A percentile compares a stretch with the other conserved stretches of the same genome.
Evolutionary conservation across 1,140 invertebrate species (phyloP).

Genomic region (Gryllus bimaculatus): DNA sequence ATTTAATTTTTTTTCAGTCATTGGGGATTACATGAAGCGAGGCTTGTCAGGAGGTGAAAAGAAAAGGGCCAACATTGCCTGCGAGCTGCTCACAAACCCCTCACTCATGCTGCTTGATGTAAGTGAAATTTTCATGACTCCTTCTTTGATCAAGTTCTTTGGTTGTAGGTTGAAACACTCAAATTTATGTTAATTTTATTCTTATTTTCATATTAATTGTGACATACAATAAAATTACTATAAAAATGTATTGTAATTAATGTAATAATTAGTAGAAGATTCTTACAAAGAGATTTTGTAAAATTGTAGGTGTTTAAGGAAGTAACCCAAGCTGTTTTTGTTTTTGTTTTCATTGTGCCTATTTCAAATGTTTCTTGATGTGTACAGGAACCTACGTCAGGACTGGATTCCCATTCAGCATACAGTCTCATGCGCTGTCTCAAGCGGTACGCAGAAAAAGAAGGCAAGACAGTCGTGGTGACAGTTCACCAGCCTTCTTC

Average conservation of each 20-base stretch:
- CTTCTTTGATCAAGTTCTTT: background rate
- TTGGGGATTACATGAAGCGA: conserved; percentile 67
- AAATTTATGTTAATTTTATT: background rate
- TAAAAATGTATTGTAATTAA: background rate
- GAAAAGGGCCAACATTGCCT: conserved; percentile 78
- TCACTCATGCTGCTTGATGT: conserved; percentile 76
- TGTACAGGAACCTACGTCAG: conserved; percentile 72
- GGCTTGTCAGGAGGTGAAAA: conserved; percentile 80
- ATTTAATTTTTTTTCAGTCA: conserved; percentile 41
- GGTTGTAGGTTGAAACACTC: background rate
- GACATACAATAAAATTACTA: background rate
- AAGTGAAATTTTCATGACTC: conserved; percentile 37
- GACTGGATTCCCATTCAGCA: conserved; percentile 74
- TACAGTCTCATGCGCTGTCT: conserved; percentile 62
- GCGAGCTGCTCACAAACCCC: conserved; percentile 76
- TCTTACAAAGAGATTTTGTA: too few relatives aligned
- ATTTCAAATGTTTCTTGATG: too few relatives aligned
- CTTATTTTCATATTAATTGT: background rate
- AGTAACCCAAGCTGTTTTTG: too few relatives aligned
- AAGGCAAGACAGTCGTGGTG: conserved; percentile 71
- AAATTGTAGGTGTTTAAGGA: too few relatives aligned
- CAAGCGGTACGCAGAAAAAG: conserved; percentile 64
- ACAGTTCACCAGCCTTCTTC: conserved; percentile 82
- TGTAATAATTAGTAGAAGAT: too few relatives aligned
- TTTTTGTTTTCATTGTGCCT: too few relatives aligned